Percentiles rank a stretch among this genome's conserved stretches.
Evolutionary conservation across 2,888 invertebrate species (phyloP).

Genomic region (Morinoia aosen): DNA sequence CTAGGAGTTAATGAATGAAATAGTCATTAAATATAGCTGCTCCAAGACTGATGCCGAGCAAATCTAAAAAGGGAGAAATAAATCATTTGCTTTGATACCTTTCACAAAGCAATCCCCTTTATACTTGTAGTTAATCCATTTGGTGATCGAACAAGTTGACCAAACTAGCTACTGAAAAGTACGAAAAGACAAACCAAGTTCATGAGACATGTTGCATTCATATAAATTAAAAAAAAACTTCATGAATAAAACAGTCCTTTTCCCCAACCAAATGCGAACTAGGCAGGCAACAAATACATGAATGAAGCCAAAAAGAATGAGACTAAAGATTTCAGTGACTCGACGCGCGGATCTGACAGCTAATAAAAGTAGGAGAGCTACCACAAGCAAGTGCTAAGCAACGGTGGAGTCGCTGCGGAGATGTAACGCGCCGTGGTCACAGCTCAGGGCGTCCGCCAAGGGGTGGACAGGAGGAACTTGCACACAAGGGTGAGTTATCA

Average conservation of each 20-base stretch:
- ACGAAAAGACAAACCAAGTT: not conserved
- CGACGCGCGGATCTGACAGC: not conserved
- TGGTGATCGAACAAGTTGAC: not conserved
- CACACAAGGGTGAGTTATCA: not conserved
- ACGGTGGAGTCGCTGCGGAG: not conserved
- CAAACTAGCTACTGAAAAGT: not conserved
- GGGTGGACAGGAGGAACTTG: conserved; percentile 3
- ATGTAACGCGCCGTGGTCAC: not conserved
- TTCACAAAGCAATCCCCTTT: too few species aligned
- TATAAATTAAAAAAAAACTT: not conserved
- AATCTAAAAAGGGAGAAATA: too few species aligned
- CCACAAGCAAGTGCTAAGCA: not conserved
- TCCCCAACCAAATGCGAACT: not conserved
- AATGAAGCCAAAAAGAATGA: not conserved
- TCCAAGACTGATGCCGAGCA: not conserved
- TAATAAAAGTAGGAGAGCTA: not conserved
- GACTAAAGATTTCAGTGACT: not conserved
- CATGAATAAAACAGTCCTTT: not conserved
- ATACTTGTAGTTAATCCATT: not conserved
- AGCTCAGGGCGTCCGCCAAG: not conserved
- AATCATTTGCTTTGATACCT: not conserved
- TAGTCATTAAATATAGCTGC: not conserved
- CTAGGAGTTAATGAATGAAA: not conserved
- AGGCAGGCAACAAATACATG: not conserved
- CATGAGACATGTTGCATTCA: not conserved